Base-by-base conservation (phyloP, 2,797 vertebrate species). In the Ispidina picta region DNA sequence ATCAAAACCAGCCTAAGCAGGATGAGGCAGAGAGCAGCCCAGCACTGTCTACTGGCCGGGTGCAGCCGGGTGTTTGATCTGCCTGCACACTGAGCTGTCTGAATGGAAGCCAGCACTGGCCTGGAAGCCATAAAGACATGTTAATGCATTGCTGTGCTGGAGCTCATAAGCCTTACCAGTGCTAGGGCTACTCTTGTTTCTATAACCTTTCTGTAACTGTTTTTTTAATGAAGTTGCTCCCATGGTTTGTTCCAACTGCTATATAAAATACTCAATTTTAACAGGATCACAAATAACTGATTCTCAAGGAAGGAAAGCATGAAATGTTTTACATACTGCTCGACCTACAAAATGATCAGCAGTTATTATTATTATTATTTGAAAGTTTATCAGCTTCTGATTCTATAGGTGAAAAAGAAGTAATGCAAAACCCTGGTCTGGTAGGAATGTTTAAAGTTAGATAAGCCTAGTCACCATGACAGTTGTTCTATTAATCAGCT, bases 81-180 rank as follows among this genome's bases (percentile, higher is more conserved):
- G 56, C 78, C 64, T 71, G 77, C 93, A 84, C 88, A 76, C 86
- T 93, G 94, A 91, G 88, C 81, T 93, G 83, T 18, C 91, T 95
- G 94, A 92, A 88, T 82, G 72, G 74, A 28, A 86, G 90, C 94
- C 95, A 96, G 60, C 74, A 91, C 86, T 63, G 63, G 66, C 83
- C 91, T 94, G 93, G 91, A 94, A 96, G 58, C 80, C 90, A 88
- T 91, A 95, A 94, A 91, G 71, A 91, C 90, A 86, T 58, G n/a
- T 79, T 92, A 95, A 95, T 94, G 75, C 71, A 22, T 92, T 48
- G 60, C 77, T 6, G 39, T 73, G 80, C 86, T 89, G 83, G 74
- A 93, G 89, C 86, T 95, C 71, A 43, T 83, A 87, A 91, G 80
- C 66, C 74, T 75, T 88, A 86, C 68, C 77, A 84, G 66, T 20